Evolutionary conservation across 2,797 vertebrate species (phyloP), one percentile per base, ranked within the genome.

Genomic region (Mormyrops attenuatus): DNA sequence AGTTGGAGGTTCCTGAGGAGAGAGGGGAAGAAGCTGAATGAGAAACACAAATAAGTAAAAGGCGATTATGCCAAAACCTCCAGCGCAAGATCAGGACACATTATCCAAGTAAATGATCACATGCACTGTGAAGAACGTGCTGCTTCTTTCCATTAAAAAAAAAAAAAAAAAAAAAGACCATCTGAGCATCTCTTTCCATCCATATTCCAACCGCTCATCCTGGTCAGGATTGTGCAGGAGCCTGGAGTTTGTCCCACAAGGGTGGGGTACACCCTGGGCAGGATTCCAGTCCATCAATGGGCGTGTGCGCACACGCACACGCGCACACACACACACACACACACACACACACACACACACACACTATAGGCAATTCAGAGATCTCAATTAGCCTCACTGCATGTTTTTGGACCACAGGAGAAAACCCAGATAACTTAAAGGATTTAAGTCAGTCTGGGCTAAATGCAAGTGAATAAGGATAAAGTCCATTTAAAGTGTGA

Each of bases 1-100:
- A 97, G 93, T 97, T 97, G 63, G 97, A 97, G 0, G 96, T 97
- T 63, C 97, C 97, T 97, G 91, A n/a, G 88, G 63, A 80, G 80
- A 89, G 6, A 85, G 11, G 90, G 30, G 82, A 6, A 88, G 69
- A 84, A 63, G 49, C 38, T 49, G 90, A 84, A 15, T 15, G 63
- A 69, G 15, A n/a, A 69, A 80, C 73, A 80, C 73, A 20, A 80
- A 38, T 80, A 41, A 77, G 34, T 41, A n/a, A 34, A 77, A 41
- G 69, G 69, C 17, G 3, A 34, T 5, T 34, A 69, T 34, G 30
- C 13, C 66, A 69, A 34, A 69, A 34, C 30, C 66, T 34, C 11
- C 66, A 69, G 4, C 5, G 26, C 11, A 13, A 69, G 9, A 30
- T 11, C 60, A 66, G 63, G 63, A 69, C 26, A 15, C 11, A 13